Conservation (phyloP, 92 coral and sea anemone species). For the Paramuricea clavata region DNA sequence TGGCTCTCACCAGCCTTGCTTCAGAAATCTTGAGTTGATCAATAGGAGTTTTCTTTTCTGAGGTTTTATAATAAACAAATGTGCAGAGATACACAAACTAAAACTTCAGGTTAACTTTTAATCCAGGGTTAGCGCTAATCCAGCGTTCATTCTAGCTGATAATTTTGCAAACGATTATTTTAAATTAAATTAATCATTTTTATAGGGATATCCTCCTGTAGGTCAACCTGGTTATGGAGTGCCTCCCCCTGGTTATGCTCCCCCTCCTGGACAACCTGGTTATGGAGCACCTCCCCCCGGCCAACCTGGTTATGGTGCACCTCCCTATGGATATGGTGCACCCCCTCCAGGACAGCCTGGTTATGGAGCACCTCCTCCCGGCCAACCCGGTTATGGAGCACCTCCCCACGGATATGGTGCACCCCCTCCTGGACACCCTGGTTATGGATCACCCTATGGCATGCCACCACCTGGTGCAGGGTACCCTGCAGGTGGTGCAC, state of each 20-base stretch:
- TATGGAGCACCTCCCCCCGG: slow-evolving; percentile 65
- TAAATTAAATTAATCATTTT: not conserved
- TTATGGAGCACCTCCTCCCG: slow-evolving; percentile 61
- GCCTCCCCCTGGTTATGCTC: too few relatives aligned
- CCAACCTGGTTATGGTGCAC: slow-evolving; percentile 62
- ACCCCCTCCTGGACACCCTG: slow-evolving; percentile 67
- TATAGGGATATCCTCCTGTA: slow-evolving; percentile 6
- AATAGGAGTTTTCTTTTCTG: too few relatives aligned
- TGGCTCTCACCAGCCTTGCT: too few relatives aligned
- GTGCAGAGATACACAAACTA: too few relatives aligned
- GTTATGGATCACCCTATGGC: slow-evolving; percentile 52
- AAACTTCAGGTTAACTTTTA: too few relatives aligned
- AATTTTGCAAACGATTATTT: not conserved
- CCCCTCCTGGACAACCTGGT: slow-evolving; percentile 34
- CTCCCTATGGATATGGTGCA: slow-evolving; percentile 45
- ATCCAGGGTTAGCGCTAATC: too few relatives aligned
- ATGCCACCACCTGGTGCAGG: slow-evolving; percentile 67
- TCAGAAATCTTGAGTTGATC: too few relatives aligned
- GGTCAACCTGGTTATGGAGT: slow-evolving; percentile 65
- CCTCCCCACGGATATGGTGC: slow-evolving; percentile 51
- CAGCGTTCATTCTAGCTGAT: too few relatives aligned
- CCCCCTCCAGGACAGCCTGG: slow-evolving; percentile 68
- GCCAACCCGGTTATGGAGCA: slow-evolving; percentile 60
- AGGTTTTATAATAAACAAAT: too few relatives aligned
- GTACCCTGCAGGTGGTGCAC: too few relatives aligned